Percentiles rank a stretch among this genome's conserved stretches.
Conservation (phyloP, 2,888 invertebrate species). For the Scotopteryx bipunctaria region DNA sequence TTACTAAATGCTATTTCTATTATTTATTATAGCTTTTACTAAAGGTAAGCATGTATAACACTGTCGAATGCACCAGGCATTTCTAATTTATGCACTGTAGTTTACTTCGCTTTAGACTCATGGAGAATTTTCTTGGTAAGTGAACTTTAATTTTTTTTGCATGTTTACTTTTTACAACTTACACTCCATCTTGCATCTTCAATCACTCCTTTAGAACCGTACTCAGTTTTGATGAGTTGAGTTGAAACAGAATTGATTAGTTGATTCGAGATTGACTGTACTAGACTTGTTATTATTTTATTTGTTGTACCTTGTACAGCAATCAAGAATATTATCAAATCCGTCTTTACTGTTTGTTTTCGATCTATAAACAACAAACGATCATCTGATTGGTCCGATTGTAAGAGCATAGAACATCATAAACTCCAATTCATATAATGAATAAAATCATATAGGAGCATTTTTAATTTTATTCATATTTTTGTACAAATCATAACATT, state of each 20-base stretch:
- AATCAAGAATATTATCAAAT: too few species aligned
- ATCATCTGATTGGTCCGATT: too few species aligned
- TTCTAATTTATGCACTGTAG: conserved; percentile 47
- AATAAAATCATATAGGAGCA: too few species aligned
- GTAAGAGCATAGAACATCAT: too few species aligned
- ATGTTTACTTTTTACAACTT: conserved; percentile 16
- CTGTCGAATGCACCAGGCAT: conserved; percentile 47
- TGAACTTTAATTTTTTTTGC: conserved; percentile 40
- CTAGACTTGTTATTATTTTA: too few species aligned
- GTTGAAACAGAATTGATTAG: background rate
- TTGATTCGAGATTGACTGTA: conserved; percentile 9
- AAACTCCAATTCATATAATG: too few species aligned
- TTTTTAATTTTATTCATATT: too few species aligned
- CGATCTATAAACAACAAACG: too few species aligned
- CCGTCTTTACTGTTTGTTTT: too few species aligned
- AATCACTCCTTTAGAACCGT: background rate
- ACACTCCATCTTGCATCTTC: conserved; percentile 1
- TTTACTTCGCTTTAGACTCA: conserved; percentile 55
- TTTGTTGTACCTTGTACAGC: too few species aligned
- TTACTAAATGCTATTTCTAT: conserved; percentile 22
- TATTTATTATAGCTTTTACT: conserved; percentile 33
- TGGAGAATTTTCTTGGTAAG: conserved; percentile 58
- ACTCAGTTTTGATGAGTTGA: background rate
- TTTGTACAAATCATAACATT: too few species aligned
- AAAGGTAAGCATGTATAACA: conserved; percentile 60